Evolutionary conservation across 1,140 invertebrate genomes (phyloP).

Genomic region (Lordiphosa mommai): DNA sequence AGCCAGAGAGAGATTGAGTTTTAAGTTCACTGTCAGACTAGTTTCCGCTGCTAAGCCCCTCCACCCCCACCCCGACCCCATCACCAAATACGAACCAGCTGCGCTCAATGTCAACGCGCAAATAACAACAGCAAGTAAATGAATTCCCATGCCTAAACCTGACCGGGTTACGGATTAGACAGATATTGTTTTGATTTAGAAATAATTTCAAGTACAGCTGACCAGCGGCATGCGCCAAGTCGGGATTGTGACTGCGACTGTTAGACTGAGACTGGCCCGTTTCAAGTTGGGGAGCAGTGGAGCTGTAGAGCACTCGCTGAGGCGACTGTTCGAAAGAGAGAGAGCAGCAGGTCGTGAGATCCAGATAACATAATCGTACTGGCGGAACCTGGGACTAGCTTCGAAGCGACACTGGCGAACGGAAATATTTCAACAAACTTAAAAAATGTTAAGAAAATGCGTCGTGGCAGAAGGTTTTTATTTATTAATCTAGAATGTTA

Average conservation of each 20-base stretch:
- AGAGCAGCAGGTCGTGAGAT: conserved; percentile 10
- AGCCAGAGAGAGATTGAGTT: conserved; percentile 5
- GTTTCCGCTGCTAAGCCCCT: conserved; percentile 34
- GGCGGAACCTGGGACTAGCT: conserved; percentile 4
- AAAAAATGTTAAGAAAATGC: too few species aligned
- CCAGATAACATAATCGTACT: conserved; percentile 37
- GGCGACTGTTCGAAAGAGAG: neutral
- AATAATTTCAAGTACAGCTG: conserved; percentile 1
- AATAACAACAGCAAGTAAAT: conserved; percentile 30
- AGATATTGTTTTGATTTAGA: conserved; percentile 19
- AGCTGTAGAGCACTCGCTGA: conserved; percentile 22
- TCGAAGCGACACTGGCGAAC: neutral
- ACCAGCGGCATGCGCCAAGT: conserved; percentile 7
- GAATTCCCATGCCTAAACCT: conserved; percentile 34
- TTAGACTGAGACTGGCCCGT: conserved; percentile 5
- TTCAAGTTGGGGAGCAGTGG: conserved; percentile 1
- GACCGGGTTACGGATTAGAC: conserved; percentile 28
- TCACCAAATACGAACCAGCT: conserved; percentile 33
- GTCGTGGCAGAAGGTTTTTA: too few species aligned
- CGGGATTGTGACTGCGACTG: conserved; percentile 22
- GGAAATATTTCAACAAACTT: neutral
- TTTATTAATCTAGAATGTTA: too few species aligned
- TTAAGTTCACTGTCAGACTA: conserved; percentile 24
- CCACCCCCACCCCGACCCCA: neutral
- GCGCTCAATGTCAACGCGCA: conserved; percentile 43